A percentile compares a stretch with the other conserved stretches of the same genome.
These are phyloP conservation scores for Tenthredo livida DNA, from an alignment of 2,888 invertebrate species.

Conservation along the genomic window DNA sequence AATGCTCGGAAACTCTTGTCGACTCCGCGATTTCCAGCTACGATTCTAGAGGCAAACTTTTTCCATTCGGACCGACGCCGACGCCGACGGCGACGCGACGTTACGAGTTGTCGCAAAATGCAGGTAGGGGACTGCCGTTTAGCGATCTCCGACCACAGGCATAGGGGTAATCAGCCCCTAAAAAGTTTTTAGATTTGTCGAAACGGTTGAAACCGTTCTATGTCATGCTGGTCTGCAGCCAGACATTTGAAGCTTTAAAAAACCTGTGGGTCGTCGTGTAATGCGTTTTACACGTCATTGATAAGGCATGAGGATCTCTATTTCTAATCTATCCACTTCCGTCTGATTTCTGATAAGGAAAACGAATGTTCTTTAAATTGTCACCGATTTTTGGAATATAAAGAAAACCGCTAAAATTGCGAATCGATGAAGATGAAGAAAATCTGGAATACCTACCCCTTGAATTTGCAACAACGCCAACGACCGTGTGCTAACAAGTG, in stretches of 20 bases:
- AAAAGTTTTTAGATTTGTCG: conserved; percentile 13
- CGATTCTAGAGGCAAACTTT: conserved; percentile 9
- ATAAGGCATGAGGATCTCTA: not conserved
- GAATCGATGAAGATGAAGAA: not conserved
- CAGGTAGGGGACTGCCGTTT: not conserved
- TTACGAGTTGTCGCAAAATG: not conserved
- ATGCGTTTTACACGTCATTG: not conserved
- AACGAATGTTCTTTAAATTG: not conserved
- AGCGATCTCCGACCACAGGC: not conserved
- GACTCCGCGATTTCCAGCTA: conserved; percentile 5
- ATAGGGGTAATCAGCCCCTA: conserved; percentile 32
- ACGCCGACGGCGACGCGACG: not conserved
- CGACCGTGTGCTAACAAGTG: not conserved
- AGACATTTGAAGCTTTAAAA: not conserved
- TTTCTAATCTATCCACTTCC: not conserved
- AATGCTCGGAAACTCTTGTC: conserved; percentile 15
- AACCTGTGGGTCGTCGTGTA: not conserved
- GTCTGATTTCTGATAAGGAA: not conserved
- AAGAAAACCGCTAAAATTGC: not conserved
- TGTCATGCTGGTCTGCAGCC: not conserved
- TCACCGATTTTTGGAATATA: not conserved
- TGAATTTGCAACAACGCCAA: not conserved
- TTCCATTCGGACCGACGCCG: conserved; percentile 4
- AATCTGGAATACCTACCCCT: not conserved
- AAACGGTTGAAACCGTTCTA: not conserved